Base-by-base conservation (phyloP, 2,113 vertebrate genomes). In the Nycticorax nycticorax region DNA sequence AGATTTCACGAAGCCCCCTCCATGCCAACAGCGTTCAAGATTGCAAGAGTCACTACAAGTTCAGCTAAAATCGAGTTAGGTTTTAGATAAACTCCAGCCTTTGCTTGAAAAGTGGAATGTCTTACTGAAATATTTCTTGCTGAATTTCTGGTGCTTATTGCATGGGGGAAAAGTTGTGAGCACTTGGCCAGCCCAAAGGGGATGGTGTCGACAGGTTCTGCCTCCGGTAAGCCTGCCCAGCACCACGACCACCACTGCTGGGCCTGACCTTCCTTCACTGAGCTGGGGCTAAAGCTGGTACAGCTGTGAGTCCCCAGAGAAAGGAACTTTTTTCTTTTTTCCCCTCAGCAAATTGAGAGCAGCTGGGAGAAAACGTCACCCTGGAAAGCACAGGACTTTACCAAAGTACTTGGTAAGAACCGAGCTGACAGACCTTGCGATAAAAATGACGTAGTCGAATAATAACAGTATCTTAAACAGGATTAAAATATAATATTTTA, bases 401-500 rank as follows among this genome's bases (percentile, higher is more conserved):
- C 1, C 1, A 2, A 75, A 20, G 28, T 8, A 24, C n/a, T 37
- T 13, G 30, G 43, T 16, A 37, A 78, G 72, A 50, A 64, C 18
- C 8, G 2, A 88, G 56, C 13, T 14, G 63, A 89, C n/a, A 89
- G 87, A 47, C 33, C 48, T 47, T 60, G 45, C 60, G 85, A 35
- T 18, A 30, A 43, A 84, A 89, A 33, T 8, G 63, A 80, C 26
- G 35, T 15, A 76, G 45, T 50, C 71, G 95, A 96, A 96, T 76
- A 96, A 94, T 35, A 93, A 95, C 91, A 94, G 45, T 77, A 81
- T 76, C 71, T 94, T 96, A 64, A 93, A 94, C 55, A 68, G 89
- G 71, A 83, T 93, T 83, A 96, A 95, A 97, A 96, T 88, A 88
- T 6, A 95, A 79, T 41, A 92, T 94, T 95, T 95, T 94, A 92